phyloP scores from a whole-genome alignment of 2,888 invertebrate genomes.

The Drosophila mimica region DNA sequence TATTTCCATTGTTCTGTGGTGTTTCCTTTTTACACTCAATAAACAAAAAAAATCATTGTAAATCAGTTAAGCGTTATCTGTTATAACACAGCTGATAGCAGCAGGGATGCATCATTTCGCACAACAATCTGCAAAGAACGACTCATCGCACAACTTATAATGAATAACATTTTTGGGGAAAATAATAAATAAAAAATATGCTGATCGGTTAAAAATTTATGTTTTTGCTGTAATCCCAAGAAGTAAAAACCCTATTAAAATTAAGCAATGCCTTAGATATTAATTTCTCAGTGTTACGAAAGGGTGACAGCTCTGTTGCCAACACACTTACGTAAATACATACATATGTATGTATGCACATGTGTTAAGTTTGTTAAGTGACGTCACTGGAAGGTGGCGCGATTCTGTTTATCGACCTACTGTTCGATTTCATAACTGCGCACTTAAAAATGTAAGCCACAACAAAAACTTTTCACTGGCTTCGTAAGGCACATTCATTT shows the following conservation, averaged over 20 bases:
- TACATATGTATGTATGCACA: neutral
- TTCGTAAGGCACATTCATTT: neutral
- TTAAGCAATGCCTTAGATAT: too few species aligned
- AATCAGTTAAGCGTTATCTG: neutral
- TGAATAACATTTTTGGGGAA: neutral
- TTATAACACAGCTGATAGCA: conserved; percentile 25
- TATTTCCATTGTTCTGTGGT: neutral
- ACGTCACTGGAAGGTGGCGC: conserved; percentile 48
- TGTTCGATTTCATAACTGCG: conserved; percentile 23
- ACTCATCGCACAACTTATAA: neutral
- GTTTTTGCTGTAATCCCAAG: too few species aligned
- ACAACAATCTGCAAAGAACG: neutral
- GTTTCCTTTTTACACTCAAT: neutral
- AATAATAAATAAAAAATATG: neutral
- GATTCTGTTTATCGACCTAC: conserved; percentile 26
- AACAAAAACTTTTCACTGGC: neutral
- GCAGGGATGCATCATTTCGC: conserved; percentile 30
- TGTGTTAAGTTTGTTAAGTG: conserved; percentile 3
- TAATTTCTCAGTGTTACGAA: neutral
- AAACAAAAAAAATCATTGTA: neutral
- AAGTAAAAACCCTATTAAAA: neutral
- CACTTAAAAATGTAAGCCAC: conserved; percentile 6
- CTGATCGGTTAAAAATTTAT: neutral
- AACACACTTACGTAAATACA: neutral
- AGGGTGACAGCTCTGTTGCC: conserved; percentile 16